Percentiles rank a stretch among this genome's conserved stretches.
These are phyloP conservation scores for Nothoprocta perdicaria DNA, from an alignment of 2,113 vertebrate genomes.

Conservation along the genomic window DNA sequence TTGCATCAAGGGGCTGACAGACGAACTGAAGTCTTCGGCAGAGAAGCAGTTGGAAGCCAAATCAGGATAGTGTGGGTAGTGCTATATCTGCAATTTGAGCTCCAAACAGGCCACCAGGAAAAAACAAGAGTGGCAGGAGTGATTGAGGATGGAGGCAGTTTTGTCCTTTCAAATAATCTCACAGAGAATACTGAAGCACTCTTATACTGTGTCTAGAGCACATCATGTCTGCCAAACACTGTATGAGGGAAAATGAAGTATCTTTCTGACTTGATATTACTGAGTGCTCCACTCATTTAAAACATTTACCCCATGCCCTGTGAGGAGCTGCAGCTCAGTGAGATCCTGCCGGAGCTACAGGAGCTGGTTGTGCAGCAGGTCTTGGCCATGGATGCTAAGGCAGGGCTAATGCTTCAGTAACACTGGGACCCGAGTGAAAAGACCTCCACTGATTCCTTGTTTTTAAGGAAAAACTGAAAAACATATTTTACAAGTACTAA, in stretches of 20 bases:
- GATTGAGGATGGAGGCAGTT: background rate
- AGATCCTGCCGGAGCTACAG: background rate
- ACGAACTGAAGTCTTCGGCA: background rate
- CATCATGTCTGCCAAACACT: background rate
- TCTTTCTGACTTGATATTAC: background rate
- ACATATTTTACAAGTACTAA: background rate
- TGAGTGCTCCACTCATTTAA: rapidly evolving
- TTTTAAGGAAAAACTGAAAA: background rate
- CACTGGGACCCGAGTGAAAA: background rate
- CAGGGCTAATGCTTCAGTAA: background rate
- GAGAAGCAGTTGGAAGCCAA: background rate
- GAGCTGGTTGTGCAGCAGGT: background rate
- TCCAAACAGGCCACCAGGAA: background rate
- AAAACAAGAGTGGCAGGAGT: background rate
- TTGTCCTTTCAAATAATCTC: background rate
- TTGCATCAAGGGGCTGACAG: background rate
- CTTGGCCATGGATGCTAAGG: background rate
- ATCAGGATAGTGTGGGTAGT: rapidly evolving
- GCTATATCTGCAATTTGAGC: background rate
- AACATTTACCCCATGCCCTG: background rate
- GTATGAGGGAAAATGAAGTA: background rate
- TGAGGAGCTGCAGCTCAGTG: background rate
- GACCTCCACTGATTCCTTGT: rapidly evolving
- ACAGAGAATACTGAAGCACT: background rate
- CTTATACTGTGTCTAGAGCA: background rate